A percentile compares a stretch with the other conserved stretches of the same genome.
phyloP scores from a whole-genome alignment of 53 echinoderm and acorn worm genomes.

The Paracentrotus lividus region DNA sequence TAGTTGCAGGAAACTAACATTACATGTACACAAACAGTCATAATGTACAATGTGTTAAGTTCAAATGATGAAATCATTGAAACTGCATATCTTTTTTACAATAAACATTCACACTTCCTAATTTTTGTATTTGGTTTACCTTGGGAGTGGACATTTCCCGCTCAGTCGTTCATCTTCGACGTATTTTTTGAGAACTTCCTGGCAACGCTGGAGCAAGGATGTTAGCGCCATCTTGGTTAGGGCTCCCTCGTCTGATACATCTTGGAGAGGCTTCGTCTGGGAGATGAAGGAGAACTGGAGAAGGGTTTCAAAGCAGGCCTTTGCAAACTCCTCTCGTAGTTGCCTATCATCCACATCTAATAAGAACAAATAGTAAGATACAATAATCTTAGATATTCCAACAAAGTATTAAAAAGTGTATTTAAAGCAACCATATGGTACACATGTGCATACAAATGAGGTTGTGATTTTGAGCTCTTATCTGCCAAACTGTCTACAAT shows the following conservation, averaged over 20 bases:
- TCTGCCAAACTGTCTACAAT: too few species aligned
- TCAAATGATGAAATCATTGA: too few species aligned
- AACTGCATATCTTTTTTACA: too few species aligned
- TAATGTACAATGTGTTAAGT: too few species aligned
- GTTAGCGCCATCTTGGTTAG: slow-evolving; percentile 98
- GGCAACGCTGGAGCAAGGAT: slow-evolving; percentile 90
- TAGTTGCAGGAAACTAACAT: not conserved
- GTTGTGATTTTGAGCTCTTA: too few species aligned
- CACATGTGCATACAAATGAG: too few species aligned
- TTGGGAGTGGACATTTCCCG: slow-evolving; percentile 96
- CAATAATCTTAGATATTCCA: not conserved
- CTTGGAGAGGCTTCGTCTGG: slow-evolving; percentile 67
- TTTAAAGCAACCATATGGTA: too few species aligned
- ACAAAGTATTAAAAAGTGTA: not conserved
- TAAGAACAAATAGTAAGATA: not conserved
- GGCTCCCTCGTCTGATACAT: slow-evolving; percentile 88
- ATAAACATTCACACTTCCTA: too few species aligned
- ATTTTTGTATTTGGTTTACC: too few species aligned
- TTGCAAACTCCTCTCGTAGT: slow-evolving; percentile 97
- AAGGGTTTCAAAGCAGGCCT: slow-evolving; percentile 97
- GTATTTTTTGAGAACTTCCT: slow-evolving; percentile 97
- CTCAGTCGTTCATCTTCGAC: slow-evolving; percentile 98
- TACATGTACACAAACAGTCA: too few species aligned
- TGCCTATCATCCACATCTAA: slow-evolving; percentile 91
- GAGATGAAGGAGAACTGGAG: slow-evolving; percentile 99